Base-by-base conservation (phyloP, 2,797 vertebrate genomes). In the Falco cherrug region DNA sequence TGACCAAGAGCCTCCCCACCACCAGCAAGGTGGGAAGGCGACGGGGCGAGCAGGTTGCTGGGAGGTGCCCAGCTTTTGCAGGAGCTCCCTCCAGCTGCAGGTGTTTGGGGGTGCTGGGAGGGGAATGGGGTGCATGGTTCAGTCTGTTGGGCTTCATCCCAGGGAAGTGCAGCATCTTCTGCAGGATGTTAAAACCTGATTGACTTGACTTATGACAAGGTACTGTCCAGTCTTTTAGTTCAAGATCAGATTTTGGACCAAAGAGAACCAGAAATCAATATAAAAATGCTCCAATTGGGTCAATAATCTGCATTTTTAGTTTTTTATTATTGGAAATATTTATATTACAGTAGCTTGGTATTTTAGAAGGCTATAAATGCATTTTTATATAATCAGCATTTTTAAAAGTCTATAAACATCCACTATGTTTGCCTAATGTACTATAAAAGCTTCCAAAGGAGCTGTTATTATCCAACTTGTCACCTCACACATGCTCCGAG, bases 361-460 rank as follows among this genome's bases (percentile, higher is more conserved):
- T 97, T 96, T 96, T 90, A 95, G 90, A 96, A 95, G 87, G 80
- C 73, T 95, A 94, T 97, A 96, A 95, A 95, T 69, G 89, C 67
- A 47, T 95, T 96, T 97, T 96, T 96, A 97, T 95, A 96, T 97
- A 96, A 97, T 97, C 95, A 97, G 96, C 97, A 96, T 97, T 97
- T 97, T 95, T 95, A 95, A 96, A 97, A 97, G 92, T 97, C 96
- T 97, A 95, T 97, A 97, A 97, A 97, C 94, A 97, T 96, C 35
- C 93, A 84, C 95, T 94, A 83, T 95, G 92, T 97, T 95, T 95
- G 91, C 96, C 96, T 97, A 97, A 97, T 97, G 96, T 93, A 95
- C 94, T 94, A 97, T 95, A 97, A 97, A 97, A 97, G 93, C 94
- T 96, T 97, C 97, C 95, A 96, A 94, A 97, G 94, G 94, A 97